These are phyloP conservation scores for Eupithecia dodoneata DNA, from an alignment of 2,888 invertebrate genomes.

Conservation along the genomic window DNA sequence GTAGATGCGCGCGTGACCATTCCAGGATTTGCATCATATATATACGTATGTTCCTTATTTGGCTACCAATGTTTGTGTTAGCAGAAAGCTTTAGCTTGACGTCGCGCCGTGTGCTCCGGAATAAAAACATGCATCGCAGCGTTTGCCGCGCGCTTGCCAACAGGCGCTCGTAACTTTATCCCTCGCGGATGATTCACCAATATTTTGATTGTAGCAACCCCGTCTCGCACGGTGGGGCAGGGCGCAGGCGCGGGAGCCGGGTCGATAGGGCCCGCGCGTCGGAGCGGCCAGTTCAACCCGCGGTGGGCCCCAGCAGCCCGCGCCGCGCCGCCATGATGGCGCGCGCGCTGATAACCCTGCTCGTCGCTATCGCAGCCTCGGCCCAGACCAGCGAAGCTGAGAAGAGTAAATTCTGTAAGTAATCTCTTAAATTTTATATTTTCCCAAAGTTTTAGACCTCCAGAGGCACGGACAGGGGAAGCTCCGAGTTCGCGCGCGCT, in stretches of 20 bases:
- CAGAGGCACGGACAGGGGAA: not conserved
- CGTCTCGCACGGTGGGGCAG: constrained; percentile 22
- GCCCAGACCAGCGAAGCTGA: constrained; percentile 69
- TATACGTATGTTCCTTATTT: not conserved
- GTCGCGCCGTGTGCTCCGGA: not conserved
- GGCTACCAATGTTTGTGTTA: not conserved
- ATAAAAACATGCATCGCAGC: constrained; percentile 6
- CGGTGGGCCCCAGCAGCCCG: constrained; percentile 67
- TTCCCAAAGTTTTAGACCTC: constrained; percentile 5
- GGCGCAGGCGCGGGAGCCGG: constrained; percentile 44
- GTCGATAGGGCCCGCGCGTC: constrained; percentile 51
- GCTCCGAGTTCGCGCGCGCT: constrained; percentile 38
- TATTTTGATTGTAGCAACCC: constrained; percentile 43
- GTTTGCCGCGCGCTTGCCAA: constrained; percentile 20
- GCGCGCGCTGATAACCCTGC: constrained; percentile 69
- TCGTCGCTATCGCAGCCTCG: constrained; percentile 65
- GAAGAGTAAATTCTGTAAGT: constrained; percentile 84
- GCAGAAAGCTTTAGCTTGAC: not conserved
- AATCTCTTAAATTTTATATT: constrained; percentile 18
- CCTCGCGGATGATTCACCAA: constrained; percentile 39
- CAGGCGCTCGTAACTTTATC: constrained; percentile 37
- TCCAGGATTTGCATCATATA: not conserved
- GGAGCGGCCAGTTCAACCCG: constrained; percentile 55
- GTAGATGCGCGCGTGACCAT: constrained; percentile 25
- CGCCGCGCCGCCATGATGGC: constrained; percentile 79